phyloP scores from a whole-genome alignment of 2,888 invertebrate species.

The Lapara coniferarum region DNA sequence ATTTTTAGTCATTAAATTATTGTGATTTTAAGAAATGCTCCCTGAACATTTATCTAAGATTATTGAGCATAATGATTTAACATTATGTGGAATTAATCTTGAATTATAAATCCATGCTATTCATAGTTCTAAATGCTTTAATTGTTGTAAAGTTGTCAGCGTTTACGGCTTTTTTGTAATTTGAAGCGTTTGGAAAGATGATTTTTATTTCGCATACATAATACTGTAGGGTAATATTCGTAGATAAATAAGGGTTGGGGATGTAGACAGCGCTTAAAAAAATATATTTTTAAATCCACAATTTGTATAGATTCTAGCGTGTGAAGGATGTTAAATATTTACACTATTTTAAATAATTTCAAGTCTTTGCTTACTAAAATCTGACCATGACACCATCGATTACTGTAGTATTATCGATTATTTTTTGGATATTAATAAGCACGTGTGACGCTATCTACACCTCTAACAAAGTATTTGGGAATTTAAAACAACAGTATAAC shows the following conservation, averaged over 20 bases:
- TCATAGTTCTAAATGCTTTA: constrained; percentile 20
- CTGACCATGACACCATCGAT: neutral
- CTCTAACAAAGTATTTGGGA: constrained; percentile 18
- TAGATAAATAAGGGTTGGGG: neutral
- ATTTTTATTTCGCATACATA: neutral
- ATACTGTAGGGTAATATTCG: neutral
- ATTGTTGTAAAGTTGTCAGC: neutral
- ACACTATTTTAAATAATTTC: neutral
- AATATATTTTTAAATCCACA: neutral
- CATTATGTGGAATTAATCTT: constrained; percentile 12
- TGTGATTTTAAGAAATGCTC: neutral
- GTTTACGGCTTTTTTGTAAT: neutral
- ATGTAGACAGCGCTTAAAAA: constrained; percentile 13
- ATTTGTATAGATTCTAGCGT: neutral
- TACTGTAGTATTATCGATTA: neutral
- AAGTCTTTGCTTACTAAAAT: neutral
- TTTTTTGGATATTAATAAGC: constrained; percentile 7
- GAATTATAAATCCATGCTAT: neutral
- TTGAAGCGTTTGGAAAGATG: constrained; percentile 19
- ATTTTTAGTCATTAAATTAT: neutral
- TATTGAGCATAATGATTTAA: constrained; percentile 14
- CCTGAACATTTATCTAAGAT: constrained; percentile 20
- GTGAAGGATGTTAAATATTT: no score
- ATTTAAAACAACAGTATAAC: neutral
- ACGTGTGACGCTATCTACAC: constrained; percentile 23